phyloP scores from a whole-genome alignment of 1,140 invertebrate species.

The Philaenus spumarius region DNA sequence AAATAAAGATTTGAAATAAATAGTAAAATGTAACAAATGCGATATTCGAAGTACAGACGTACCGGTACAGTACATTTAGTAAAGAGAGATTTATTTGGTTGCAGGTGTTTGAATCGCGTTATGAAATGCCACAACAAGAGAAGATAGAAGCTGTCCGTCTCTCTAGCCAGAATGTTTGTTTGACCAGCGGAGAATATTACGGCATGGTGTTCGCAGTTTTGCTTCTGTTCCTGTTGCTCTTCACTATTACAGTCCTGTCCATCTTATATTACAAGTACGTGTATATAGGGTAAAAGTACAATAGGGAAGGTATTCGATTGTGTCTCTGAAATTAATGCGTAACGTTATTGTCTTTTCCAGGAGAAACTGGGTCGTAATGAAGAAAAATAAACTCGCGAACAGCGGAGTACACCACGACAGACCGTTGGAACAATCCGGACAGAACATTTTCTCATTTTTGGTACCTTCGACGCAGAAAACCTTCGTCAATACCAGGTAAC shows the following conservation, averaged over 20 bases:
- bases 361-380: constrained; percentile 59
- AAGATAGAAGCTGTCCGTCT: constrained; percentile 42
- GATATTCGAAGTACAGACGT: too few species aligned
- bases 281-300: neutral
- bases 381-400: constrained; percentile 47
- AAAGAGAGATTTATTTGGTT: too few species aligned
- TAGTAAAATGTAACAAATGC: too few species aligned
- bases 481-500: constrained; percentile 33
- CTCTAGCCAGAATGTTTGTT: constrained; percentile 57
- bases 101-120: constrained; percentile 59
- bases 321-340: neutral
- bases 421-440: neutral
- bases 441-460: constrained; percentile 31
- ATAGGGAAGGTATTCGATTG: neutral
- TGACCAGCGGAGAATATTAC: constrained; percentile 68
- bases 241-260: constrained; percentile 54
- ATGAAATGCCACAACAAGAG: constrained; percentile 59
- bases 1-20: too few species aligned
- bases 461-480: constrained; percentile 31
- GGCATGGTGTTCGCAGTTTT: constrained; percentile 63
- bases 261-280: constrained; percentile 59
- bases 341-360: constrained; percentile 34
- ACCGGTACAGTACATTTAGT: too few species aligned
- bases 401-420: constrained; percentile 19
- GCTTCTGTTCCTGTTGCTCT: constrained; percentile 57